Percentiles rank a stretch among this genome's conserved stretches.
Evolutionary conservation across 2,113 vertebrate genomes (phyloP).

Genomic region (Atlantisia rogersi): DNA sequence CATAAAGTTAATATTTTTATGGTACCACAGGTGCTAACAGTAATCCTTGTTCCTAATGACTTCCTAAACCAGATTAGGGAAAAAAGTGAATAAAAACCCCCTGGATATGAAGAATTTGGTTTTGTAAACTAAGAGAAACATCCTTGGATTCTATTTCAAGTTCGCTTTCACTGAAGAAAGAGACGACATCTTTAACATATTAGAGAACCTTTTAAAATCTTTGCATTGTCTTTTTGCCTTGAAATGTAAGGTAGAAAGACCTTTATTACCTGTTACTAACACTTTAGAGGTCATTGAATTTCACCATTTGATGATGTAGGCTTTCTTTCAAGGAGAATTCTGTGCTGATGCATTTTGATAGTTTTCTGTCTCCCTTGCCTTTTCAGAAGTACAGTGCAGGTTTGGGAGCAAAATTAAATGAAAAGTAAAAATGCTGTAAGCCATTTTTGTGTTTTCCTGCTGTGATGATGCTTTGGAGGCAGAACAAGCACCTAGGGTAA

Average conservation of each 20-base stretch:
- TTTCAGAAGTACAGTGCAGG: not conserved
- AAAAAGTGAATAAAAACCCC: not conserved
- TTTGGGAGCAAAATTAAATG: not conserved
- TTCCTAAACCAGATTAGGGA: not conserved
- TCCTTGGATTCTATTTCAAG: not conserved
- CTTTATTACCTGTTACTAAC: not conserved
- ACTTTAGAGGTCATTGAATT: not conserved
- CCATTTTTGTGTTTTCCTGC: not conserved
- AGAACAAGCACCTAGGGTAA: not conserved
- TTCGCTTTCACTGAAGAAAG: not conserved
- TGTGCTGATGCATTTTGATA: not conserved
- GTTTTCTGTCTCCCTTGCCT: not conserved
- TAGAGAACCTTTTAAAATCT: not conserved
- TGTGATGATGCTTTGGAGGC: not conserved
- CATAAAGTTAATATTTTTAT: not conserved
- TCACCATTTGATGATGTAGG: not conserved
- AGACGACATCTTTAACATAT: not conserved
- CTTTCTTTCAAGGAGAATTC: not conserved
- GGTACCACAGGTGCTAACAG: not conserved
- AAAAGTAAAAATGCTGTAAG: not conserved
- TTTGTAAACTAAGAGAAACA: not conserved
- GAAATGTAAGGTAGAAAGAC: not conserved
- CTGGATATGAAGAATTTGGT: not conserved
- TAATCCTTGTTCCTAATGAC: not conserved
- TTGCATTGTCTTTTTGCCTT: not conserved